Base-by-base conservation (phyloP, 2,888 invertebrate species). In the Zygogramma bicolorata region DNA sequence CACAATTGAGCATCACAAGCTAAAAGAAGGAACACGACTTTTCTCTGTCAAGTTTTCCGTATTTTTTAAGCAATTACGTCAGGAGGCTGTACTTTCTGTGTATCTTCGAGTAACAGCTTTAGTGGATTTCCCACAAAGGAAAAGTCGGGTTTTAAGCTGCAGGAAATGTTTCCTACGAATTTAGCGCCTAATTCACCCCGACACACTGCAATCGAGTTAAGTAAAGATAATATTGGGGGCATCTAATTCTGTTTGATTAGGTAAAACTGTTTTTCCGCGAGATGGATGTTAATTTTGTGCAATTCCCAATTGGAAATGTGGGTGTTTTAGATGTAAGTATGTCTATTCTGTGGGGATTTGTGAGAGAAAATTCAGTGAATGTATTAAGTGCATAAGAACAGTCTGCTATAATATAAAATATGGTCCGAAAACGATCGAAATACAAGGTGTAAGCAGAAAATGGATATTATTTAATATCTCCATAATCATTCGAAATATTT, bases 181-280 rank as follows among this genome's bases (percentile, higher is more conserved):
- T 42, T 42, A 18, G 15, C 42, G 7, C 34, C 34, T 34, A 34
- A 34, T 34, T 34, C 34, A 13, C 34, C n/a, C n/a, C 53, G 53
- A n/a, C n/a, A 22, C 25, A 25, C 25, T 20, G 46, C 7, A 8
- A 53, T 13, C 13, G 53, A n/a, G n/a, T 53, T 13, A n/a, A 53
- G 53, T 13, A n/a, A 25, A 53, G 25, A 53, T 53, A 53, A 53
- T 27, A 53, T 53, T n/a, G 53, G n/a, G 53, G 53, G n/a, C n/a
- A 53, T n/a, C 13, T 53, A 53, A 53, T 53, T 53, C 25, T 53
- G 25, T 53, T 53, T 53, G 27, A 53, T 25, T 53, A 5, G n/a
- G 25, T 53, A 53, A 53, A 53, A 27, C 25, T 53, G 53, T 53
- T 53, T 53, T n/a, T 53, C 25, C n/a, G 13, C n/a, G 1, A 53